Percentiles rank a stretch among this genome's conserved stretches.
These are phyloP conservation scores for Kryptolebias ocellatus DNA, from an alignment of 2,797 vertebrate genomes.

Conservation along the genomic window DNA sequence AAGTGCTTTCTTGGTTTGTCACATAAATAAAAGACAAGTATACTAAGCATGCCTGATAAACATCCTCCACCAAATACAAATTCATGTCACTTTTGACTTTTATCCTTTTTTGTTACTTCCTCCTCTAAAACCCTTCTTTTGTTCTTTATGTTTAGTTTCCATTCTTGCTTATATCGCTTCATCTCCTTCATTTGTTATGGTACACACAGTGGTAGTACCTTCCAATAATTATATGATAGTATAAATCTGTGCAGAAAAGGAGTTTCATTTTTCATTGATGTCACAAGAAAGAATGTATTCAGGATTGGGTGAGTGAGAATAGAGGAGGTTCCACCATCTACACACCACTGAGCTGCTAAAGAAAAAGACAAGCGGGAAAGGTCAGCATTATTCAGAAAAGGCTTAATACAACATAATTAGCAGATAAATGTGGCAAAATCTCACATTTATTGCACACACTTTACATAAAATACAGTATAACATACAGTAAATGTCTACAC, in stretches of 20 bases:
- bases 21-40: conserved; percentile 2
- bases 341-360: too few relatives aligned
- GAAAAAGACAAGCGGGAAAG: neutral
- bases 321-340: neutral
- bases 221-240: conserved; percentile 38
- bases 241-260: conserved; percentile 30
- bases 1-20: conserved; percentile 10
- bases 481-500: neutral
- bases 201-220: conserved; percentile 29
- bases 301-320: neutral
- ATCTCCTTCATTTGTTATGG: conserved; percentile 36
- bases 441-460: neutral
- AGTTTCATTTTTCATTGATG: neutral
- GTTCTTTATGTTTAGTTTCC: conserved; percentile 3
- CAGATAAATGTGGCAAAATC: neutral
- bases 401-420: neutral
- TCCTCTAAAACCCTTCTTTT: neutral
- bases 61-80: conserved; percentile 17
- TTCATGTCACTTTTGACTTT: conserved; percentile 2
- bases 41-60: conserved; percentile 26
- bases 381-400: neutral
- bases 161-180: conserved; percentile 8
- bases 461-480: neutral
- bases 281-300: neutral
- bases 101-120: neutral